Conservation (phyloP, 2,888 invertebrate genomes). For the Entomobrya proxima region DNA sequence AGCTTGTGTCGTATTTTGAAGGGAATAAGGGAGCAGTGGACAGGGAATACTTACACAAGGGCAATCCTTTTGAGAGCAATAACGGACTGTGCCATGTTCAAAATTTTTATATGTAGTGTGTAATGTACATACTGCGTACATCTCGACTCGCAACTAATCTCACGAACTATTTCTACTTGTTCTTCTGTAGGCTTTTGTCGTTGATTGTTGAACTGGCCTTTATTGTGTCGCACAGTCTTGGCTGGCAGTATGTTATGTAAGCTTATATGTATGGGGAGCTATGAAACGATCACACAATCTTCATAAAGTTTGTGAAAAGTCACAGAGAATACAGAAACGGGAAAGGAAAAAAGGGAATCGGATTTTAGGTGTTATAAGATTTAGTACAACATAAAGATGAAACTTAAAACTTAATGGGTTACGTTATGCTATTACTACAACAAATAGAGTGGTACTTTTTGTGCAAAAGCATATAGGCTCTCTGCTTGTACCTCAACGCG, state of each 20-base stretch:
- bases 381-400: slow-evolving; percentile 54
- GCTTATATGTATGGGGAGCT: neutral
- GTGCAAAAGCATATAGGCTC: no score
- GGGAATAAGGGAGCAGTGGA: neutral
- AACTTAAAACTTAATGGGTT: slow-evolving; percentile 62
- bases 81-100: neutral
- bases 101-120: neutral
- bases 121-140: no score
- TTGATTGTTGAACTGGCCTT: no score
- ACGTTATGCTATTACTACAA: slow-evolving; percentile 37
- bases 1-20: neutral
- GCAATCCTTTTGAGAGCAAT: slow-evolving; percentile 18
- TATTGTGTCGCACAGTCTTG: neutral
- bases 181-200: no score
- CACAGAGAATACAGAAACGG: neutral
- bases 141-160: no score
- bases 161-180: no score
- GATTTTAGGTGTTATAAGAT: slow-evolving; percentile 60
- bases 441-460: neutral
- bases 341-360: slow-evolving; percentile 8
- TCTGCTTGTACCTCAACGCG: no score
- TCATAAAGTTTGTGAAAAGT: slow-evolving; percentile 31
- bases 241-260: slow-evolving; percentile 26
- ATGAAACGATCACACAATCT: slow-evolving; percentile 28
- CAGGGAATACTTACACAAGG: neutral